Percentiles rank a stretch among this genome's conserved stretches.
phyloP scores from a whole-genome alignment of 2,888 invertebrate species.

The Sesia apiformis region DNA sequence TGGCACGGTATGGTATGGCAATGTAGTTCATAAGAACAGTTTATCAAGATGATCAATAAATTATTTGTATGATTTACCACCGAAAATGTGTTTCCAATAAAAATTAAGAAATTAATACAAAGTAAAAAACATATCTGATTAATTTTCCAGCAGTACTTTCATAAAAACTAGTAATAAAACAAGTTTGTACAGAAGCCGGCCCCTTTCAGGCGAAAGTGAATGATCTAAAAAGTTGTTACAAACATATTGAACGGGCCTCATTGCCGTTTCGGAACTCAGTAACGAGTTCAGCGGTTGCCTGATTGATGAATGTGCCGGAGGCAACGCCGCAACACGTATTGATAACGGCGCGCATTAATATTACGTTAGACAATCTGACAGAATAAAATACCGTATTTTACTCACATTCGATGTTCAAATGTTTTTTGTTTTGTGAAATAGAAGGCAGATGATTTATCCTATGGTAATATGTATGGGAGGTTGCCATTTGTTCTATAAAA shows the following conservation, averaged over 20 bases:
- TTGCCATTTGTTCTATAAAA: too few species aligned
- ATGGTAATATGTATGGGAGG: too few species aligned
- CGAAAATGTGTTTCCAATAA: too few species aligned
- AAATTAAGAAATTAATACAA: too few species aligned
- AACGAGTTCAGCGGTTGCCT: slow-evolving; percentile 61
- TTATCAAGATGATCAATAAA: too few species aligned
- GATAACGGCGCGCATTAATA: slow-evolving; percentile 53
- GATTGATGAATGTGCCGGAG: slow-evolving; percentile 53
- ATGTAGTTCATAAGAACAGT: too few species aligned
- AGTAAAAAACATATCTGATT: too few species aligned
- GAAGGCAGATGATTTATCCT: too few species aligned
- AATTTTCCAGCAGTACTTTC: not conserved
- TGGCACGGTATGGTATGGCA: too few species aligned
- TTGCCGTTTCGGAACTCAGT: slow-evolving; percentile 55
- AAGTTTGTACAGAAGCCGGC: slow-evolving; percentile 11
- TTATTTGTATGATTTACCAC: too few species aligned
- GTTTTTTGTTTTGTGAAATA: not conserved
- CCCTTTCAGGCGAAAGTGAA: slow-evolving; percentile 58
- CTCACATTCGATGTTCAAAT: not conserved
- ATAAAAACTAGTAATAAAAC: slow-evolving; percentile 11
- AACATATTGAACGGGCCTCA: slow-evolving; percentile 50
- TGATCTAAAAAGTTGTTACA: slow-evolving; percentile 64
- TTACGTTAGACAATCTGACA: slow-evolving; percentile 16
- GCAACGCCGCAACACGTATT: slow-evolving; percentile 33
- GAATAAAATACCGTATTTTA: not conserved